Evolutionary conservation across 2,888 invertebrate genomes (phyloP).

Genomic region (Lapara coniferarum): DNA sequence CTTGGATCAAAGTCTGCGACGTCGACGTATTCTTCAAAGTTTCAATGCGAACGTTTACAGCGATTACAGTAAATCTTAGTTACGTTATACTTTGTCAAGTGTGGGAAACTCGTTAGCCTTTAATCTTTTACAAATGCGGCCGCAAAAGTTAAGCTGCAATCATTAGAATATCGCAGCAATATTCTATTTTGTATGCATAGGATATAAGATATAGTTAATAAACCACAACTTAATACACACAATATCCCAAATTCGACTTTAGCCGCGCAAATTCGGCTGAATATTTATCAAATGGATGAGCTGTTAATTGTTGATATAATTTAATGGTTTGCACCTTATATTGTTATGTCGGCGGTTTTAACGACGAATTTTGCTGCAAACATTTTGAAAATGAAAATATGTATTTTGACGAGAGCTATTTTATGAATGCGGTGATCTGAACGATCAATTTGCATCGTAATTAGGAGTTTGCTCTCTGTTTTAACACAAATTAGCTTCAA

Average conservation of each 20-base stretch:
- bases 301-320: constrained; percentile 21
- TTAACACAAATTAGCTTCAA: constrained; percentile 74
- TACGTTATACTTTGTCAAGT: constrained; percentile 3
- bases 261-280: not conserved
- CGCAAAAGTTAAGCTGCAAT: too few relatives aligned
- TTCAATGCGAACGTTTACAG: constrained; percentile 15
- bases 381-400: constrained; percentile 41
- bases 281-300: constrained; percentile 11
- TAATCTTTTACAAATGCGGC: not conserved
- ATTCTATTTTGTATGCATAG: too few relatives aligned
- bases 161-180: too few relatives aligned
- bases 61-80: not conserved
- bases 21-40: constrained; percentile 22
- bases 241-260: not conserved
- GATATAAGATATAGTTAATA: not conserved
- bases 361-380: constrained; percentile 40
- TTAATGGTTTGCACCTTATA: constrained; percentile 2
- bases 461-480: constrained; percentile 71
- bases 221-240: not conserved
- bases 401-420: constrained; percentile 57
- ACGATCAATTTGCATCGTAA: constrained; percentile 80
- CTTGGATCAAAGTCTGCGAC: constrained; percentile 46
- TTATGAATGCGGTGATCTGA: constrained; percentile 70
- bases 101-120: not conserved
- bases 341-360: constrained; percentile 28